Percentiles rank a stretch among this genome's conserved stretches.
These are phyloP conservation scores for Camponotus vicinus DNA, from an alignment of 1,140 invertebrate genomes.

Conservation along the genomic window DNA sequence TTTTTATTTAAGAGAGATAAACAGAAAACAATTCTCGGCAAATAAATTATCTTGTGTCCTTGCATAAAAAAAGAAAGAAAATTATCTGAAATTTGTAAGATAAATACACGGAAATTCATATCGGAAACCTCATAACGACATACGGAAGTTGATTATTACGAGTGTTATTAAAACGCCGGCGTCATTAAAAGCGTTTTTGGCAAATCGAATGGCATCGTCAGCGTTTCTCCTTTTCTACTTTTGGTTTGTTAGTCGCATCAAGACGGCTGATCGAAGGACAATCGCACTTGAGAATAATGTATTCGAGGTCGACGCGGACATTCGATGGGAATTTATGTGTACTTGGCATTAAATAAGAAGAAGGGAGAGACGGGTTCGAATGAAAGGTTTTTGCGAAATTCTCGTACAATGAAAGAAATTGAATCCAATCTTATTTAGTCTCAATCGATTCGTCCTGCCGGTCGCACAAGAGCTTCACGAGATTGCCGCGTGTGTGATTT, in stretches of 20 bases:
- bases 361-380: slow-evolving; percentile 17
- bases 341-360: slow-evolving; percentile 67
- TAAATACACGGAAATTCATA: slow-evolving; percentile 37
- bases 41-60: slow-evolving; percentile 3
- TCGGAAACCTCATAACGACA: slow-evolving; percentile 15
- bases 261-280: slow-evolving; percentile 63
- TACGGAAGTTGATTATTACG: slow-evolving; percentile 41
- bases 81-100: neutral
- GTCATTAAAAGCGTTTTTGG: slow-evolving; percentile 46
- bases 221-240: neutral
- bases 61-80: neutral
- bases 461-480: neutral
- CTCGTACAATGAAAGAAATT: slow-evolving; percentile 47
- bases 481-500: no score
- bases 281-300: slow-evolving; percentile 63
- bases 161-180: slow-evolving; percentile 13
- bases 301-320: slow-evolving; percentile 56
- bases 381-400: slow-evolving; percentile 47
- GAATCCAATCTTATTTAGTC: slow-evolving; percentile 41
- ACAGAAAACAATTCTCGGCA: neutral
- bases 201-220: slow-evolving; percentile 24
- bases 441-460: slow-evolving; percentile 46
- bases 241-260: slow-evolving; percentile 49
- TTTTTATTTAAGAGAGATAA: neutral
- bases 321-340: slow-evolving; percentile 62